These are phyloP conservation scores for Hesperophylax magnus DNA, from an alignment of 1,140 invertebrate species.

Conservation along the genomic window DNA sequence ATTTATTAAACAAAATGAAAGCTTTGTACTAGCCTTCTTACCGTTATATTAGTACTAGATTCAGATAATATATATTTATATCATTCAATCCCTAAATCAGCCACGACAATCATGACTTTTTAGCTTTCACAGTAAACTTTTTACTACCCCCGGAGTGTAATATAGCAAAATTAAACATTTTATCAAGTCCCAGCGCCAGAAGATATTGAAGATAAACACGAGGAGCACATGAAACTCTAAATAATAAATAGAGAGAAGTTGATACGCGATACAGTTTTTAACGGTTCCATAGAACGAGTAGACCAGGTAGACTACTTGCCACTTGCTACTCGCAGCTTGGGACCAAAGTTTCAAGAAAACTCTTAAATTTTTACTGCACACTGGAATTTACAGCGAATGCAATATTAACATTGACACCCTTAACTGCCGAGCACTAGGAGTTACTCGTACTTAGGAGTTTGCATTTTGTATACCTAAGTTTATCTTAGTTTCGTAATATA, in stretches of 20 bases:
- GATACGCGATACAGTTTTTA: background rate
- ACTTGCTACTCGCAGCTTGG: background rate
- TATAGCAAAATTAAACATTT: background rate
- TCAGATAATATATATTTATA: too few species aligned
- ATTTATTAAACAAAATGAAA: too few species aligned
- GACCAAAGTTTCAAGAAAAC: background rate
- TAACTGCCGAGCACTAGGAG: background rate
- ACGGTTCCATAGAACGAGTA: background rate
- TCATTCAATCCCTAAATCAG: too few species aligned
- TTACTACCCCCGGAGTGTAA: background rate
- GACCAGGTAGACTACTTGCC: too few species aligned
- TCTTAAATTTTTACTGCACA: slow-evolving; percentile 20
- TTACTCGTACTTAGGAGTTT: too few species aligned
- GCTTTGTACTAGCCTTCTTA: too few species aligned
- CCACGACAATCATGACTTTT: too few species aligned
- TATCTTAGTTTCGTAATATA: too few species aligned
- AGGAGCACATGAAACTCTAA: slow-evolving; percentile 3
- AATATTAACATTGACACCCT: background rate
- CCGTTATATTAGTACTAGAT: too few species aligned
- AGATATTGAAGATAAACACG: slow-evolving; percentile 17
- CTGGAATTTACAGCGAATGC: background rate
- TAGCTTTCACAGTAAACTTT: too few species aligned
- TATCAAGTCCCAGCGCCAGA: background rate
- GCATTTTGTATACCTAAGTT: too few species aligned
- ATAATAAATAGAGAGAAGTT: background rate